Percentiles rank a stretch among this genome's conserved stretches.
These are phyloP conservation scores for Macrotrachela quadricornifera DNA, from an alignment of 1,140 invertebrate genomes.

Conservation along the genomic window DNA sequence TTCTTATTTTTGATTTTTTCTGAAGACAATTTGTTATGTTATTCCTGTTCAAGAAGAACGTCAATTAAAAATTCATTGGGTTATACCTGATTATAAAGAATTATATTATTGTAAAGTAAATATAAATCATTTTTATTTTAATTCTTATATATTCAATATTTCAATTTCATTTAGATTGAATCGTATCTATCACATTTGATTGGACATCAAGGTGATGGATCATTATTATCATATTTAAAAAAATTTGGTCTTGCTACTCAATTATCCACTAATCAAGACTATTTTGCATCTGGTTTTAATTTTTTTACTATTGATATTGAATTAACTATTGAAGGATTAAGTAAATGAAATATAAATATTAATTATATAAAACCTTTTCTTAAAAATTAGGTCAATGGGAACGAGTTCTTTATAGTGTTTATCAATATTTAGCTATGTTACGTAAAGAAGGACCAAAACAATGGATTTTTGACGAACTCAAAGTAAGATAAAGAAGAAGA, in stretches of 20 bases:
- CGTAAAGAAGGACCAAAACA: conserved; percentile 47
- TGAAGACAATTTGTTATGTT: conserved; percentile 34
- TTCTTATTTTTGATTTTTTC: conserved; percentile 18
- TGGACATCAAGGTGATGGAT: conserved; percentile 83
- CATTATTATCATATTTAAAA: conserved; percentile 66
- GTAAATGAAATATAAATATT: conserved; percentile 33
- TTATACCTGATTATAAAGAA: conserved; percentile 56
- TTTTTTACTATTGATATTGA: conserved; percentile 72
- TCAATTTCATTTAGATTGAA: conserved; percentile 45
- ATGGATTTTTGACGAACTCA: conserved; percentile 74
- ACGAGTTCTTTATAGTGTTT: conserved; percentile 59
- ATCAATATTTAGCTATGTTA: conserved; percentile 71
- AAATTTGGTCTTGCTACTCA: conserved; percentile 68
- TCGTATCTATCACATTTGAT: conserved; percentile 71
- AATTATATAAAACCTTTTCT: not conserved
- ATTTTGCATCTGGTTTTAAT: conserved; percentile 56
- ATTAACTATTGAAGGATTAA: conserved; percentile 67
- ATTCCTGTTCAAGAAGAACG: conserved; percentile 79
- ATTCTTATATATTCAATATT: not conserved
- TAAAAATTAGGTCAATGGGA: conserved; percentile 39
- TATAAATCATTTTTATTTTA: conserved; percentile 11
- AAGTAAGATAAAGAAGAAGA: conserved; percentile 19
- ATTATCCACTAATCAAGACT: conserved; percentile 51
- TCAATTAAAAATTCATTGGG: conserved; percentile 64
- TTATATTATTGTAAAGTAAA: conserved; percentile 63